These are phyloP conservation scores for Sebastes minor DNA, from an alignment of 2,797 vertebrate species.

Conservation along the genomic window DNA sequence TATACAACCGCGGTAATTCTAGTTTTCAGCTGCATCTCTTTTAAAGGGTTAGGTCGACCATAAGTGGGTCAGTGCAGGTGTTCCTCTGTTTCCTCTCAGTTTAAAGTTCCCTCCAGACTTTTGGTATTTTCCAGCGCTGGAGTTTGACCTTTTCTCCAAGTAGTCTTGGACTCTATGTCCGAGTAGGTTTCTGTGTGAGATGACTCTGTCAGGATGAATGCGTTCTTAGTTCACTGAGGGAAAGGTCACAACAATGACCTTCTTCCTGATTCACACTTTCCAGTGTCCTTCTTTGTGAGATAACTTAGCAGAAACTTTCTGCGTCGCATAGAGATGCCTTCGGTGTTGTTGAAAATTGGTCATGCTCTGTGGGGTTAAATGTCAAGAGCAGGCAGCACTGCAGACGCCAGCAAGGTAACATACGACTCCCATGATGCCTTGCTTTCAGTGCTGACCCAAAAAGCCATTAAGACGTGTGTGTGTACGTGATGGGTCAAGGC, in stretches of 20 bases:
- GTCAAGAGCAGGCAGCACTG: constrained; percentile 69
- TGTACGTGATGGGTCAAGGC: constrained; percentile 49
- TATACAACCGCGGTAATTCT: no score
- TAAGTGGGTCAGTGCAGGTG: constrained; percentile 33
- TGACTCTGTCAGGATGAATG: constrained; percentile 52
- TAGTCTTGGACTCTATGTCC: constrained; percentile 10
- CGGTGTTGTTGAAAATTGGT: constrained; percentile 36
- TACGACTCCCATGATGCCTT: constrained; percentile 70
- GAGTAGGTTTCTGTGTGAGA: constrained; percentile 32
- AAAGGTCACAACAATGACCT: constrained; percentile 49
- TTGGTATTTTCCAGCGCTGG: constrained; percentile 22
- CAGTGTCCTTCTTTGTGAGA: background rate
- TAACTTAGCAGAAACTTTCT: background rate
- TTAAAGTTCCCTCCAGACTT: constrained; percentile 32
- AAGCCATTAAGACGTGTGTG: constrained; percentile 55
- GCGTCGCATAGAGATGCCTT: background rate
- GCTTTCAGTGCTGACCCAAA: constrained; percentile 66
- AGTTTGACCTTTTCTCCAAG: constrained; percentile 51
- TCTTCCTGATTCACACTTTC: constrained; percentile 6
- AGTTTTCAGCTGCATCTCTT: constrained; percentile 8
- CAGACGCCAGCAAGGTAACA: constrained; percentile 71
- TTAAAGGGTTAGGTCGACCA: constrained; percentile 3
- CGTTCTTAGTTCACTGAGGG: background rate
- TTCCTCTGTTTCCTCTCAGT: constrained; percentile 22
- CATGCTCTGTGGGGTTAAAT: constrained; percentile 45